Evolutionary conservation across 2,113 vertebrate genomes (phyloP).

Genomic region (Megaceryle maxima): DNA sequence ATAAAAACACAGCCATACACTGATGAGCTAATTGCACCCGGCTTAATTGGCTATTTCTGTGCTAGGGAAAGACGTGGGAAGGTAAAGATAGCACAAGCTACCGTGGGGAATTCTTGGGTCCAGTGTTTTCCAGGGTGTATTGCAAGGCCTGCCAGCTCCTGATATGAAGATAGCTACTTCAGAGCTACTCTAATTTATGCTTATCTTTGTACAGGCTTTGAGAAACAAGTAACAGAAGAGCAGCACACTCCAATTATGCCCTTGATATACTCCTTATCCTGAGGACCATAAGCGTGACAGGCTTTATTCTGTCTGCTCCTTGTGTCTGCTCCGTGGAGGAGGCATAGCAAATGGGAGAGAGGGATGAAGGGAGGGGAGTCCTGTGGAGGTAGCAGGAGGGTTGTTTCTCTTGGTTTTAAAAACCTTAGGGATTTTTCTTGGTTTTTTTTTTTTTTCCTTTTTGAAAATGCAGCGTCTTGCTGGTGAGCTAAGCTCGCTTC

Average conservation of each 20-base stretch:
- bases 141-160: not conserved
- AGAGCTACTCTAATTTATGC: constrained; percentile 39
- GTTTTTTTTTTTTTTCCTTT: not conserved
- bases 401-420: not conserved
- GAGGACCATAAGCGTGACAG: not conserved
- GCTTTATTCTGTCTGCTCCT: constrained; percentile 4
- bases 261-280: constrained; percentile 11
- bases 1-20: not conserved
- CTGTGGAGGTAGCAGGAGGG: not conserved
- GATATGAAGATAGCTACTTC: constrained; percentile 38
- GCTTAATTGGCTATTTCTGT: not conserved
- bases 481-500: not conserved
- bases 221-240: constrained; percentile 20
- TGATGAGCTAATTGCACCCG: not conserved
- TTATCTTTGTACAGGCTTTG: constrained; percentile 42
- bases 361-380: not conserved
- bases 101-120: not conserved
- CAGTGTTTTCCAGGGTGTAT: not conserved
- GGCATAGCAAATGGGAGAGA: not conserved
- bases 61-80: not conserved
- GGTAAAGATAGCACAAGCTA: constrained; percentile 12
- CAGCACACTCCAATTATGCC: not conserved
- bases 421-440: not conserved
- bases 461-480: not conserved
- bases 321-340: not conserved